phyloP scores from a whole-genome alignment of 1,140 invertebrate species.

The Bombus confusus region DNA sequence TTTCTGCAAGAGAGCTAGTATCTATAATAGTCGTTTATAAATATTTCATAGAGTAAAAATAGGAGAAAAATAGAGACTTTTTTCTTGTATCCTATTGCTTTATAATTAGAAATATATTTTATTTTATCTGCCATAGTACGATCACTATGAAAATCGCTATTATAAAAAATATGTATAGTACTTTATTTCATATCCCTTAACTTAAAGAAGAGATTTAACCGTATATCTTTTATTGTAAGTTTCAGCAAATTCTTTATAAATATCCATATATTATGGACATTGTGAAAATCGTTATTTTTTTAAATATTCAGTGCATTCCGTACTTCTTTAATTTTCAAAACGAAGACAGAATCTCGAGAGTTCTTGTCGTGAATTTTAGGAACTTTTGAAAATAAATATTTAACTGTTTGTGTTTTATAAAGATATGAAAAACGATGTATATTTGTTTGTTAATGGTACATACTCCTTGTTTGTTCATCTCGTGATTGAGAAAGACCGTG shows the following conservation, averaged over 20 bases:
- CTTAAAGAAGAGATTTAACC: no score
- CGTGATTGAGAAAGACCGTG: slow-evolving; percentile 87
- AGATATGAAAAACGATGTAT: no score
- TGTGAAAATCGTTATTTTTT: no score
- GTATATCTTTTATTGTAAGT: no score
- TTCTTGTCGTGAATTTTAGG: no score
- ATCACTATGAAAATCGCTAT: background rate
- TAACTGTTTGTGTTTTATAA: background rate
- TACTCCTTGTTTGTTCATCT: slow-evolving; percentile 81
- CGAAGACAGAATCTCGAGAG: no score
- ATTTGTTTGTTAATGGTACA: background rate
- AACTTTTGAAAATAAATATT: background rate
- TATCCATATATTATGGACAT: no score
- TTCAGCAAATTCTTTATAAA: no score
- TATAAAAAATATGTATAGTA: background rate
- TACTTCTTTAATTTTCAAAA: no score
- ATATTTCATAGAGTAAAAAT: background rate
- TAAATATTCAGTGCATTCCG: no score
- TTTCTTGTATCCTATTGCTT: background rate
- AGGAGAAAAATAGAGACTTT: background rate
- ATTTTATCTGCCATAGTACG: background rate
- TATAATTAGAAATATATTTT: background rate
- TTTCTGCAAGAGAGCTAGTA: background rate
- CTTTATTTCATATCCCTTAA: no score
- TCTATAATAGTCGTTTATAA: background rate